Conservation (phyloP, 2,888 invertebrate genomes). For the Ctenicera cuprea region DNA sequence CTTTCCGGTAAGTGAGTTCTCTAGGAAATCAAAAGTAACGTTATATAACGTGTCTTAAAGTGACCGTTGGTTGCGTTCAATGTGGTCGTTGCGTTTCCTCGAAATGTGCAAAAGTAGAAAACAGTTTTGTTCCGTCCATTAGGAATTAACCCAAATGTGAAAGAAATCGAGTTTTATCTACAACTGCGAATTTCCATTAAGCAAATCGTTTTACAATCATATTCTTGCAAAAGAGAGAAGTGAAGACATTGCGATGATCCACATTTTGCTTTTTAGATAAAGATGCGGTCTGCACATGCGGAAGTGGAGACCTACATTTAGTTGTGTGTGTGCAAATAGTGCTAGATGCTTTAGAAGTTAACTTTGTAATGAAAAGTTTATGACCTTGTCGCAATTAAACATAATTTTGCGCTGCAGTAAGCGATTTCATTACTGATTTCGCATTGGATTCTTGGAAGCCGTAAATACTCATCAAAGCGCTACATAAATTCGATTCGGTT, state of each 20-base stretch:
- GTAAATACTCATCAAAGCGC: background rate
- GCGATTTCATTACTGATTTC: background rate
- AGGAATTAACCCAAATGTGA: background rate
- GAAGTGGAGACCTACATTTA: slow-evolving; percentile 41
- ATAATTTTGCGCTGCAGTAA: slow-evolving; percentile 9
- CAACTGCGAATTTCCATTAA: slow-evolving; percentile 21
- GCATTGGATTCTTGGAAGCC: background rate
- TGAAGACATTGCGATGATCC: slow-evolving; percentile 28
- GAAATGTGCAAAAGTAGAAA: background rate
- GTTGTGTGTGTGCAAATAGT: background rate
- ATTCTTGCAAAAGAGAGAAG: slow-evolving; percentile 6
- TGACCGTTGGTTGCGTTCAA: slow-evolving; percentile 40
- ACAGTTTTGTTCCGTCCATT: background rate
- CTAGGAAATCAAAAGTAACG: slow-evolving; percentile 51
- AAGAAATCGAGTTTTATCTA: background rate
- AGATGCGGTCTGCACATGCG: slow-evolving; percentile 9
- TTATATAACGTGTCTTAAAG: slow-evolving; percentile 54
- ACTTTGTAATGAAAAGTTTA: slow-evolving; percentile 10
- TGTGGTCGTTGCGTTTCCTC: slow-evolving; percentile 3
- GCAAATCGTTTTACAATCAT: slow-evolving; percentile 20
- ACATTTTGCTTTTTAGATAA: slow-evolving; percentile 1
- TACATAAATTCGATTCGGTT: too few species aligned
- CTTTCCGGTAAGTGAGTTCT: slow-evolving; percentile 53
- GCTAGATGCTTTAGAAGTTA: background rate
- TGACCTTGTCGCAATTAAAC: slow-evolving; percentile 33